Evolutionary conservation across 53 echinoderm and acorn worm species (phyloP).

Genomic region (Echinarachnius parma): DNA sequence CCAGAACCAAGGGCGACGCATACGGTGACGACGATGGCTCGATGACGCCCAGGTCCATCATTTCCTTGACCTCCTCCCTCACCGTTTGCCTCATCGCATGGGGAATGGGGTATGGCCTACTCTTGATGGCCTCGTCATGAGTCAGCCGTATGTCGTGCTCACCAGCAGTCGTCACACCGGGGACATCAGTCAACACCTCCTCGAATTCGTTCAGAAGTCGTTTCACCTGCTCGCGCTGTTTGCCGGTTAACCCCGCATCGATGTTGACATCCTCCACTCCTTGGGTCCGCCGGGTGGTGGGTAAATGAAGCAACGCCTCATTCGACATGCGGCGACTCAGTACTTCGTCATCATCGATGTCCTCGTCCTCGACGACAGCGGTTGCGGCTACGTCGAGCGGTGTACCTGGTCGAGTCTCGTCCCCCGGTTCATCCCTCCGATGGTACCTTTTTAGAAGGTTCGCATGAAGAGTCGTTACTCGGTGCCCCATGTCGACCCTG

Average conservation of each 20-base stretch:
- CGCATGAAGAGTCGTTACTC: constrained; percentile 54
- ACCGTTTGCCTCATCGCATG: constrained; percentile 41
- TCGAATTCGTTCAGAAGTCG: constrained; percentile 14
- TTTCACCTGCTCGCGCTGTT: constrained; percentile 2
- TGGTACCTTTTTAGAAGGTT: constrained; percentile 58
- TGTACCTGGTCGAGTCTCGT: neutral
- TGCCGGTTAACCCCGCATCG: neutral
- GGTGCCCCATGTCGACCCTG: constrained; percentile 28
- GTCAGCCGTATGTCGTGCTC: constrained; percentile 51
- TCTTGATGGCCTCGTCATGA: constrained; percentile 33
- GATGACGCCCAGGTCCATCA: constrained; percentile 52
- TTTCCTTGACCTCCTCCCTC: constrained; percentile 43
- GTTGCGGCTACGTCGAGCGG: too few species aligned
- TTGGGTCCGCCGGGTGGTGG: too few species aligned
- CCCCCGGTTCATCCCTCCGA: constrained; percentile 9
- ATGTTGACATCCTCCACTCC: constrained; percentile 34
- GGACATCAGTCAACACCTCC: constrained; percentile 61
- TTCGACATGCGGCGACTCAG: too few species aligned
- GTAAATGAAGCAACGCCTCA: too few species aligned
- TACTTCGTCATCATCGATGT: too few species aligned
- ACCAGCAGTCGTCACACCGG: constrained; percentile 40
- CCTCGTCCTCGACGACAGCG: too few species aligned
- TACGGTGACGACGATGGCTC: constrained; percentile 54
- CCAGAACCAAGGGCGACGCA: constrained; percentile 46
- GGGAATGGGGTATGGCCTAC: constrained; percentile 48